Percentiles rank a stretch among this genome's conserved stretches.
Evolutionary conservation across 2,797 vertebrate species (phyloP).

Genomic region (Peromyscus eremicus): DNA sequence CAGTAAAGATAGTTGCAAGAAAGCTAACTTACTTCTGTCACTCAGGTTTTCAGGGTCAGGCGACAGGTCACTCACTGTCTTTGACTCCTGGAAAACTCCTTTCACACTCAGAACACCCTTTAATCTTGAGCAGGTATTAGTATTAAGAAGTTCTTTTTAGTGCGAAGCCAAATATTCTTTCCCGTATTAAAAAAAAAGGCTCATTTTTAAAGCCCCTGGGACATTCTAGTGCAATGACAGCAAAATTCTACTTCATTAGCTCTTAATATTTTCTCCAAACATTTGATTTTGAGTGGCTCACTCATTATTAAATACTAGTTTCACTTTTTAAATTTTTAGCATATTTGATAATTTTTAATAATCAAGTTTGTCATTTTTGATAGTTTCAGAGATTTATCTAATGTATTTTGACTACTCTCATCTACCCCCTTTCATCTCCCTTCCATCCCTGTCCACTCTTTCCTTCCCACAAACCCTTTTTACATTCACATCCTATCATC

Average conservation of each 20-base stretch:
- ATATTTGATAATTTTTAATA: background rate
- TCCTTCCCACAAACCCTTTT: background rate
- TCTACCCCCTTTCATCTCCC: background rate
- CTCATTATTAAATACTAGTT: background rate
- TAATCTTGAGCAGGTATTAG: background rate
- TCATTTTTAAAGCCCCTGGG: background rate
- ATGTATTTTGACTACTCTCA: background rate
- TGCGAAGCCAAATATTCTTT: constrained; percentile 6
- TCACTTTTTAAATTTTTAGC: background rate
- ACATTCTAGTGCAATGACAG: background rate
- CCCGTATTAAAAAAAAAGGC: background rate
- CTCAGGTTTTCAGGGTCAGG: background rate
- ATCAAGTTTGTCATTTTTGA: background rate
- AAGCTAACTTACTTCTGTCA: background rate
- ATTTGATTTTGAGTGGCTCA: constrained; percentile 32
- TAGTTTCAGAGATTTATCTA: too few relatives aligned
- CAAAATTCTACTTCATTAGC: background rate
- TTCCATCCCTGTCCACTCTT: too few relatives aligned
- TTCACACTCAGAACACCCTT: constrained; percentile 28
- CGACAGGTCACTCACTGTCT: background rate
- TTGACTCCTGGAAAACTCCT: constrained; percentile 41
- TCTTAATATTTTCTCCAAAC: background rate
- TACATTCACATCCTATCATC: too few relatives aligned
- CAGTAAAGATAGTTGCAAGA: constrained; percentile 4
- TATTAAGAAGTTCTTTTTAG: constrained; percentile 23